Evolutionary conservation across 2,888 invertebrate species (phyloP), one percentile per base, ranked within the genome.

Genomic region (Campoplex capitator): DNA sequence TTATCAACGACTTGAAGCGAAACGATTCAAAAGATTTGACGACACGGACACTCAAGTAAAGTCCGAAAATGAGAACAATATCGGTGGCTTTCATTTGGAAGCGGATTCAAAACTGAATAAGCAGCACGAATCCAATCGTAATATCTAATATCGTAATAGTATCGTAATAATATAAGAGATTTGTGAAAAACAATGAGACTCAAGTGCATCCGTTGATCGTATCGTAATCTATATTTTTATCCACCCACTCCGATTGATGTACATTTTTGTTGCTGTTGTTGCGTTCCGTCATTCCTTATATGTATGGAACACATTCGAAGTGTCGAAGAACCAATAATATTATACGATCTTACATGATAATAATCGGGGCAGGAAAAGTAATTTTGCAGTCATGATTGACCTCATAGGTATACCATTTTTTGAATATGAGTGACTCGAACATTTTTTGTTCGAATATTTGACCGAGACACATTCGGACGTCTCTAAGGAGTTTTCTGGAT

Each of bases 171-270:
- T 13, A 3, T 16, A 18, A 54, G 32, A 11, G 23, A 74, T 35
- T 68, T 23, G 65, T 35, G 32, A 74, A 68, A 70, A 58, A 23
- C n/a, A 74, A 48, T 48, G 23, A 28, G 35, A 73, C 23, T 65
- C 51, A 16, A 45, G 56, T 48, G 38, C 18, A 35, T 74, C 38
- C 16, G 35, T 81, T 54, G 62, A 85, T 82, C 77, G 62, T 83
- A 83, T 54, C 85, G 62, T 70, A 83, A 83, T 86, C 83, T 80
- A 32, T 81, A 65, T 73, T 81, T 80, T 78, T 79, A 74, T 77
- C 73, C 85, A 70, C 32, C 85, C 78, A 70, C 68, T 75, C 48
- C 42, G 73, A 77, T 67, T 67, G 48, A 78, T 70, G 82, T 68
- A 85, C 58, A 62, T 74, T 78, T 67, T 68, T 76, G 62, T 28